A percentile compares a stretch with the other conserved stretches of the same genome.
Evolutionary conservation across 2,113 vertebrate genomes (phyloP).

Genomic region (Mobula birostris): DNA sequence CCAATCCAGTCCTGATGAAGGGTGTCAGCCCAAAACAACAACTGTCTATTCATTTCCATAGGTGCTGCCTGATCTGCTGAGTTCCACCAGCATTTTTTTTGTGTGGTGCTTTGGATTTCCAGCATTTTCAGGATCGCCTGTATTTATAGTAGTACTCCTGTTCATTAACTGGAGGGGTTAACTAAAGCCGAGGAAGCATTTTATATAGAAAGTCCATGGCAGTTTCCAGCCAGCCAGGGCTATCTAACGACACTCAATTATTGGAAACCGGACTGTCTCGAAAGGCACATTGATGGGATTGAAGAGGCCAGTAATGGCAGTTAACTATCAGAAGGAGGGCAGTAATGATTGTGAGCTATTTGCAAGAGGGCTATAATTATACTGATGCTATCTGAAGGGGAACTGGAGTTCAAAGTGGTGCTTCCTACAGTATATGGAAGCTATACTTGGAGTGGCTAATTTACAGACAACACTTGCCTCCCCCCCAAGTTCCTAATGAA

Average conservation of each 20-base stretch:
- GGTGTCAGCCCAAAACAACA: too few species aligned
- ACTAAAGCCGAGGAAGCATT: neutral
- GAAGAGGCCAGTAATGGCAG: neutral
- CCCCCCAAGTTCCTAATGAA: neutral
- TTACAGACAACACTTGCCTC: neutral
- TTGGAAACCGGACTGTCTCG: neutral
- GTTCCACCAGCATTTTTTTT: too few species aligned
- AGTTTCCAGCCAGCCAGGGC: too few species aligned
- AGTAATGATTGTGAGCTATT: neutral
- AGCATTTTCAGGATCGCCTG: too few species aligned
- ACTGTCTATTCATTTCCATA: too few species aligned
- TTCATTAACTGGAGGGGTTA: neutral
- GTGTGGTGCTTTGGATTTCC: too few species aligned
- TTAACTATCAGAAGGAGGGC: neutral
- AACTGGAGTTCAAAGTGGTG: neutral
- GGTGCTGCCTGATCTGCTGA: too few species aligned
- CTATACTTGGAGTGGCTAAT: conserved; percentile 5
- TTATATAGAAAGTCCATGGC: too few species aligned
- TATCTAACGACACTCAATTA: neutral
- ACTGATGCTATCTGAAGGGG: neutral
- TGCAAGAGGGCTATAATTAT: neutral
- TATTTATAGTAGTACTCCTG: too few species aligned
- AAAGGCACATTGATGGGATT: neutral
- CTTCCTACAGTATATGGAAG: neutral
- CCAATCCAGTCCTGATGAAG: too few species aligned